phyloP scores from a whole-genome alignment of 2,888 invertebrate species.

The Sabatieria punctata region DNA sequence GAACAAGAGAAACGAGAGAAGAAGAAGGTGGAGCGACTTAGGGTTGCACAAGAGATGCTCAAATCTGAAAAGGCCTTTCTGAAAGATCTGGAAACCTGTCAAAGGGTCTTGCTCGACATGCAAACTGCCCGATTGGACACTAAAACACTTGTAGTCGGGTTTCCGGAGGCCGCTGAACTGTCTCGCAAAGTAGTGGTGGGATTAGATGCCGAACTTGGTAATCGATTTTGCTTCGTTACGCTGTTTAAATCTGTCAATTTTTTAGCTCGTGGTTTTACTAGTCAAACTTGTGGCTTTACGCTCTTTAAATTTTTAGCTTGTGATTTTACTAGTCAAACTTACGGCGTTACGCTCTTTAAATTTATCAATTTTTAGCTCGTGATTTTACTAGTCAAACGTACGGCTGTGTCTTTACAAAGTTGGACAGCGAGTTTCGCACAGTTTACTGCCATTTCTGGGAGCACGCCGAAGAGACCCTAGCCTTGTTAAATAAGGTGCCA shows the following conservation, averaged over 20 bases:
- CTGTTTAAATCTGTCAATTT: too few species aligned
- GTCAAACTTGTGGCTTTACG: too few species aligned
- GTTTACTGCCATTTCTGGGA: constrained; percentile 1
- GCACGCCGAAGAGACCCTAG: not conserved
- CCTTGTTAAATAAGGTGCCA: constrained; percentile 2
- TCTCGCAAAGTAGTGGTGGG: not conserved
- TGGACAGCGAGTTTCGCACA: not conserved
- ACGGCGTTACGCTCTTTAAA: too few species aligned
- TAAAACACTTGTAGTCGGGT: not conserved
- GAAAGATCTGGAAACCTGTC: constrained; percentile 1
- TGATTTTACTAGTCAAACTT: too few species aligned
- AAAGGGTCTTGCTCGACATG: not conserved
- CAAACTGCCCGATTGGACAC: not conserved
- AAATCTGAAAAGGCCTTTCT: constrained; percentile 1
- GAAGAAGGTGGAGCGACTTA: too few species aligned
- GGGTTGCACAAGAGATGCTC: constrained; percentile 6
- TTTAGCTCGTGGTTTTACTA: too few species aligned
- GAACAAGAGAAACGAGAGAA: too few species aligned
- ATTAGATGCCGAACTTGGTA: not conserved
- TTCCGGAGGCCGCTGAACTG: not conserved
- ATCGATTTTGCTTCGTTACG: too few species aligned
- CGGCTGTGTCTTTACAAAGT: constrained; percentile 5
- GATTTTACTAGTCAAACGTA: too few species aligned
- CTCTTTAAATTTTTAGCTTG: too few species aligned
- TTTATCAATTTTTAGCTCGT: too few species aligned